Conservation (phyloP, 2,888 invertebrate species). For the Cremastobaeus sp. region DNA sequence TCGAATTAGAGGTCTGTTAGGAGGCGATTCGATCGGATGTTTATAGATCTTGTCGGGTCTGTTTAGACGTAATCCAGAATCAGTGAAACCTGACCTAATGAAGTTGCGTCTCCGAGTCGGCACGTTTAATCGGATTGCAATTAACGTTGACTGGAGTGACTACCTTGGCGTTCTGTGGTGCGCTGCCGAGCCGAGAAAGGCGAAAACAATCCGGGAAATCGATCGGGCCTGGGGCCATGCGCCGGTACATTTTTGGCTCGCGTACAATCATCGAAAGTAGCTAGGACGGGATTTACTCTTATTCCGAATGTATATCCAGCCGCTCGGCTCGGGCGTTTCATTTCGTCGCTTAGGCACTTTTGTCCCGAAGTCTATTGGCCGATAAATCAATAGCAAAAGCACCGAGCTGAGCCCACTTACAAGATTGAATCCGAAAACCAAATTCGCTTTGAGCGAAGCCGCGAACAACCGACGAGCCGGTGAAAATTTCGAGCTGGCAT, state of each 20-base stretch:
- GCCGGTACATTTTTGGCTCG: conserved; percentile 45
- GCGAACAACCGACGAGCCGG: not conserved
- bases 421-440: conserved; percentile 28
- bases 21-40: too few species aligned
- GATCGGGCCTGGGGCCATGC: conserved; percentile 41
- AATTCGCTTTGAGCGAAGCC: conserved; percentile 9
- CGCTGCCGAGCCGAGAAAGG: too few species aligned
- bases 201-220: conserved; percentile 29
- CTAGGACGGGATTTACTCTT: conserved; percentile 19
- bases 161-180: too few species aligned
- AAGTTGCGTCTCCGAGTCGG: too few species aligned
- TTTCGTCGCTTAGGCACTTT: conserved; percentile 42
- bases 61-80: too few species aligned
- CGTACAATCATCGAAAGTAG: conserved; percentile 44
- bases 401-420: conserved; percentile 25
- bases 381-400: conserved; percentile 44
- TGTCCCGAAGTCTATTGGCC: conserved; percentile 35
- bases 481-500: conserved; percentile 6
- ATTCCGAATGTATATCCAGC: conserved; percentile 27
- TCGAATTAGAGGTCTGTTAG: too few species aligned
- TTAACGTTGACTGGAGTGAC: too few species aligned
- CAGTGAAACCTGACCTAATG: too few species aligned
- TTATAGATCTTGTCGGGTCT: too few species aligned
- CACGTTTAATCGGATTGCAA: too few species aligned
- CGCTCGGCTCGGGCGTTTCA: conserved; percentile 37